Evolutionary conservation across 2,113 vertebrate genomes (phyloP).

Genomic region (Hemibagrus wyckioides): DNA sequence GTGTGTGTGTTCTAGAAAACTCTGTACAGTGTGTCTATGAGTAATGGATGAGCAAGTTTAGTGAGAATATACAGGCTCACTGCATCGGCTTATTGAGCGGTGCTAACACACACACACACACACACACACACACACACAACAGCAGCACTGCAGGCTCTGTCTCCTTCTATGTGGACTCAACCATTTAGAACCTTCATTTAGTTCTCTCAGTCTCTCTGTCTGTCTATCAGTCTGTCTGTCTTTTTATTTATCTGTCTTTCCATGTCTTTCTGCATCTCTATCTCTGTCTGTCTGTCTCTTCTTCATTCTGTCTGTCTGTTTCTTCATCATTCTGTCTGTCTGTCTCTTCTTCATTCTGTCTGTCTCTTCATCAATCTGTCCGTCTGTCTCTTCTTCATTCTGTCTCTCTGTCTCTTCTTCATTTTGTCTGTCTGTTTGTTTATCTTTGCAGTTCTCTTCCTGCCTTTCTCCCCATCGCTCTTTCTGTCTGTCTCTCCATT

Average conservation of each 20-base stretch:
- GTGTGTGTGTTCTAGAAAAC: constrained; percentile 28
- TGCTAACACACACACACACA: not conserved
- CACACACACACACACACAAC: not conserved
- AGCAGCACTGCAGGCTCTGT: not conserved
- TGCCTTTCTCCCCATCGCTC: not conserved
- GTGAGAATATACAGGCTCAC: constrained; percentile 18
- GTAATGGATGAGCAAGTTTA: constrained; percentile 26
- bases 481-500: not conserved
- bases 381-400: not conserved
- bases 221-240: not conserved
- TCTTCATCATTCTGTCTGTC: not conserved
- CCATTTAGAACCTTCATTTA: not conserved
- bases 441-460: not conserved
- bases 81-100: not conserved
- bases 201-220: not conserved
- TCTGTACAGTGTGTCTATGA: constrained; percentile 5
- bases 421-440: too few relatives aligned
- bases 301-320: not conserved
- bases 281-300: not conserved
- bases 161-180: not conserved
- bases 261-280: not conserved
- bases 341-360: not conserved
- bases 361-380: not conserved
- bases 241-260: not conserved
- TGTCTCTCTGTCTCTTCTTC: too few relatives aligned